Evolutionary conservation across 2,113 vertebrate genomes (phyloP).

Genomic region (Suricata suricatta): DNA sequence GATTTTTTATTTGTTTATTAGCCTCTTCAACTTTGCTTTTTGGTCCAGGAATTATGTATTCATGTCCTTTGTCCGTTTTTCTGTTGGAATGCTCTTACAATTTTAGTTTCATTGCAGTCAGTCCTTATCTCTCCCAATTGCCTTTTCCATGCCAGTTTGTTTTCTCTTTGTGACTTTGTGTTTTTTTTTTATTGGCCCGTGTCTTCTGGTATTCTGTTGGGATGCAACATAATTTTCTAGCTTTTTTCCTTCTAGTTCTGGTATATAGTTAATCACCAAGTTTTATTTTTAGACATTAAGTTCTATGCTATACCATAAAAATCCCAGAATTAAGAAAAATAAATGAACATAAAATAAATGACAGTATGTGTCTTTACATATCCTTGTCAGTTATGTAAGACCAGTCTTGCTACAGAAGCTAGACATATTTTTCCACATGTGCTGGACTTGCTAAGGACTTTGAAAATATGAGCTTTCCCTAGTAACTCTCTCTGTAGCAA

Average conservation of each 20-base stretch:
- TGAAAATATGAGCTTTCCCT: background rate
- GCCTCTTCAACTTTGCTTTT: background rate
- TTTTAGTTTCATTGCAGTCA: background rate
- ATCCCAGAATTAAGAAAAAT: conserved; percentile 29
- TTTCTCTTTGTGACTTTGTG: background rate
- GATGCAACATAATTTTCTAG: background rate
- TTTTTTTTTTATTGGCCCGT: background rate
- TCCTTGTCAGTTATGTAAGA: background rate
- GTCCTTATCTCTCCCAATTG: background rate
- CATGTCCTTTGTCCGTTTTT: background rate
- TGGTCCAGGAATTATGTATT: background rate
- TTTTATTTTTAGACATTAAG: conserved; percentile 36
- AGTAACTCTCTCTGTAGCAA: background rate
- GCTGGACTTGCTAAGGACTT: background rate
- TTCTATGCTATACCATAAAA: conserved; percentile 27
- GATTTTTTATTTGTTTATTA: conserved; percentile 26
- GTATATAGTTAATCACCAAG: background rate
- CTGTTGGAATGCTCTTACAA: background rate
- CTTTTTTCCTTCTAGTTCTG: background rate
- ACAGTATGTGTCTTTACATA: background rate
- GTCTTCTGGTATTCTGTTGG: background rate
- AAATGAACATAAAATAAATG: conserved; percentile 4
- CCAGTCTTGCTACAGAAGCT: background rate
- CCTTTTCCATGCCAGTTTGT: background rate
- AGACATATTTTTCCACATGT: background rate